phyloP scores from a whole-genome alignment of 2,888 invertebrate genomes.

The Willowsia nigromaculata region DNA sequence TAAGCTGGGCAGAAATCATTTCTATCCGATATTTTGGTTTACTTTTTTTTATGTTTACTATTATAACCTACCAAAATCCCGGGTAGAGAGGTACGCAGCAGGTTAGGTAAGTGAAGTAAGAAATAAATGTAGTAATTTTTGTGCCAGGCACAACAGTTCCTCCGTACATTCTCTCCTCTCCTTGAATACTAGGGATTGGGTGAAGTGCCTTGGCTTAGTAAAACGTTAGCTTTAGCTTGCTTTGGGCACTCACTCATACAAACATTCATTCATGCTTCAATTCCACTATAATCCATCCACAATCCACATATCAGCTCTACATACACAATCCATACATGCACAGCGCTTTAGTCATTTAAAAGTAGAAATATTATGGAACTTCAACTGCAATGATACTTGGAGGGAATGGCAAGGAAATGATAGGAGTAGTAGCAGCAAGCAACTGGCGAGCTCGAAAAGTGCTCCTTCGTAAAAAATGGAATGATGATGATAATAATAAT shows the following conservation, averaged over 20 bases:
- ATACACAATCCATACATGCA: background rate
- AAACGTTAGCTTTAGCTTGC: slow-evolving; percentile 26
- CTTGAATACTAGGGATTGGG: background rate
- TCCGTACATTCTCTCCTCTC: background rate
- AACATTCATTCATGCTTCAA: slow-evolving; percentile 30
- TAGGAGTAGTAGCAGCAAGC: background rate
- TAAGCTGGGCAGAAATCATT: slow-evolving; percentile 24
- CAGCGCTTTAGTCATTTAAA: slow-evolving; percentile 33
- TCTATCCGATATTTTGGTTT: slow-evolving; percentile 17
- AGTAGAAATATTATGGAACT: slow-evolving; percentile 38
- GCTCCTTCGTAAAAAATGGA: background rate
- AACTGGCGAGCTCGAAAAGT: background rate
- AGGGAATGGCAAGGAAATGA: background rate
- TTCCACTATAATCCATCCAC: slow-evolving; percentile 7
- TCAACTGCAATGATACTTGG: background rate
- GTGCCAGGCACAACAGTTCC: slow-evolving; percentile 35
- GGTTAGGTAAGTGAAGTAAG: background rate
- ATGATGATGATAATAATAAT: background rate
- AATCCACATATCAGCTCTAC: background rate
- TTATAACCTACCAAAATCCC: slow-evolving; percentile 16
- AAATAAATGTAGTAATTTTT: slow-evolving; percentile 38
- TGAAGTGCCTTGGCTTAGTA: slow-evolving; percentile 31
- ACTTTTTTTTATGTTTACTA: slow-evolving; percentile 44
- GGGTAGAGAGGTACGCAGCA: background rate
- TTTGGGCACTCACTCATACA: slow-evolving; percentile 24